Evolutionary conservation across 2,113 vertebrate species (phyloP), one percentile per base, ranked within the genome.

Genomic region (Malurus melanocephalus): DNA sequence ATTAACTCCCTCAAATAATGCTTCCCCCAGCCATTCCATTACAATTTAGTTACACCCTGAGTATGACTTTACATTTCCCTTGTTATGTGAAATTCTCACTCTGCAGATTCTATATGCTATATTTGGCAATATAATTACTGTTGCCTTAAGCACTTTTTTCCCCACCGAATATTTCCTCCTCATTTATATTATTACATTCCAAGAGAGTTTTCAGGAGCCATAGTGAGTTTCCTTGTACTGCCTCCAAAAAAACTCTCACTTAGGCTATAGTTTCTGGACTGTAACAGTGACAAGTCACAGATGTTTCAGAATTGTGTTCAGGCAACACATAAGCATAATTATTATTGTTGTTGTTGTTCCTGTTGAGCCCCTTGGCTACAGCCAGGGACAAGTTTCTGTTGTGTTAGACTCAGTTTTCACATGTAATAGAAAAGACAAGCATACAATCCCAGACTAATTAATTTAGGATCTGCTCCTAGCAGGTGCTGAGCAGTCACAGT

Each of bases 41-140:
- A 68, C 73, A 84, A 88, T 86, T 93, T 87, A 93, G 45, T 88
- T 93, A 93, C 77, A 92, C 80, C 73, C 88, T 59, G 73, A 81
- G 77, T 90, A 89, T 71, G 87, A 79, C 77, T 96, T 93, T 91
- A 93, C 71, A 87, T 93, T 94, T 91, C 92, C 83, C 92, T 90
- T 90, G 74, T 62, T 90, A 75, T 76, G 35, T 32, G 92, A 86
- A 94, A 79, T 40, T 91, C 88, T 93, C 86, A 69, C 71, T 95
- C 92, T 81, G 88, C 67, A 93, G 74, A 91, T 93, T 88, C 77
- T 82, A 55, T 84, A 59, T 84, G 38, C 92, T 96, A 94, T 96
- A 95, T 94, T 95, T 95, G 92, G 95, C 86, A 95, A 76, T 90
- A 92, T 93, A 94, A 96, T 95, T 95, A 95, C 92, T 88, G 74